These are phyloP conservation scores for Anser cygnoides DNA, from an alignment of 2,113 vertebrate species.

Conservation along the genomic window DNA sequence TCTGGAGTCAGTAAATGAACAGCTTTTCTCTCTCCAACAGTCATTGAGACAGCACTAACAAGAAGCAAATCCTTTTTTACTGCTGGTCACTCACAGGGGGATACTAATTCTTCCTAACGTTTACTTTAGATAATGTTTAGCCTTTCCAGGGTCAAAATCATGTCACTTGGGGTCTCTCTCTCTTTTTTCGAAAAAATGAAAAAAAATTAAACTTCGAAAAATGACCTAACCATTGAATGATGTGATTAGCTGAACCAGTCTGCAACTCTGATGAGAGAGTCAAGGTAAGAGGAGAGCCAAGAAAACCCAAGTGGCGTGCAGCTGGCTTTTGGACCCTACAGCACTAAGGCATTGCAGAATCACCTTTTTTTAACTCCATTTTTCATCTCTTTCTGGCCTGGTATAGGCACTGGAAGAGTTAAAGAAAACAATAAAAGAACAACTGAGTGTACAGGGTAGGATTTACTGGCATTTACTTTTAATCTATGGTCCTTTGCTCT, in stretches of 20 bases:
- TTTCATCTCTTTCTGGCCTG: constrained; percentile 25
- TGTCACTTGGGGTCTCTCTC: background rate
- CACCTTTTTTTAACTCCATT: background rate
- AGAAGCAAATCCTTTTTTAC: background rate
- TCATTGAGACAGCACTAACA: background rate
- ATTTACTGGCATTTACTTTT: constrained; percentile 86
- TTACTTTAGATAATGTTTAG: background rate
- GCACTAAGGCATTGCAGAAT: background rate
- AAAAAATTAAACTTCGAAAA: background rate
- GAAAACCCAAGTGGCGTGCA: background rate
- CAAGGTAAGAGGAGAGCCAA: background rate
- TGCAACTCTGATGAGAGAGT: background rate
- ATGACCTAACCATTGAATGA: background rate
- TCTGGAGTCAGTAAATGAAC: background rate
- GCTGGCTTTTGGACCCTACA: background rate
- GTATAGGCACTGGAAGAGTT: constrained; percentile 70
- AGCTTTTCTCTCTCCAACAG: background rate
- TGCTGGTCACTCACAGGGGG: background rate
- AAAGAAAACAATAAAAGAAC: constrained; percentile 83
- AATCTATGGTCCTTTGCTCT: constrained; percentile 84
- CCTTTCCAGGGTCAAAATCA: background rate
- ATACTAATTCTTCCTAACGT: background rate
- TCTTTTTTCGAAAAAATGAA: background rate
- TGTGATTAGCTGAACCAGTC: background rate
- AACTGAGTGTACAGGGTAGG: constrained; percentile 78